A percentile compares a stretch with the other conserved stretches of the same genome.
Conservation (phyloP, 1,140 invertebrate species). For the Pogonomyrmex californicus region DNA sequence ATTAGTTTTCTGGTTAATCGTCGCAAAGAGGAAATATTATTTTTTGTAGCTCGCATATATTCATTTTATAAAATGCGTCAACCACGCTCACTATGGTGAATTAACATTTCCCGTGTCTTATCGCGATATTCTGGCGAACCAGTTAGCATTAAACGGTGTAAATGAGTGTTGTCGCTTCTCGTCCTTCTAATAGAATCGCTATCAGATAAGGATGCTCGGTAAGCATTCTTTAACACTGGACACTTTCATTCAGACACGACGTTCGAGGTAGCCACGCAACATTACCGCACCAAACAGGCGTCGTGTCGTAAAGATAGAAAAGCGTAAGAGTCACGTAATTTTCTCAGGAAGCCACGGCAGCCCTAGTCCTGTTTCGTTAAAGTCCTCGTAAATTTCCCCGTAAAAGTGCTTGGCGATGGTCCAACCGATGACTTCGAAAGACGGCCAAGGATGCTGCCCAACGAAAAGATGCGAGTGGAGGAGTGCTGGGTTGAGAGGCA, state of each 20-base stretch:
- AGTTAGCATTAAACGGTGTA: conserved; percentile 29
- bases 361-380: conserved; percentile 25
- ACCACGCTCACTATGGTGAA: background rate
- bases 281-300: conserved; percentile 27
- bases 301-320: conserved; percentile 33
- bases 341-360: conserved; percentile 67
- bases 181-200: conserved; percentile 40
- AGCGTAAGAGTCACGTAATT: conserved; percentile 81
- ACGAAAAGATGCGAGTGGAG: conserved; percentile 51
- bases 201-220: conserved; percentile 40
- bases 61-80: conserved; percentile 28
- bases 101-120: conserved; percentile 51
- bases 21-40: conserved; percentile 11
- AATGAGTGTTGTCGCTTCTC: conserved; percentile 14
- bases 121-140: conserved; percentile 23
- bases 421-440: conserved; percentile 68
- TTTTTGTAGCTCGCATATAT: background rate
- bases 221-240: conserved; percentile 42
- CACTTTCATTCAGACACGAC: conserved; percentile 34
- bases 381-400: conserved; percentile 76
- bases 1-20: background rate
- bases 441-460: conserved; percentile 42
- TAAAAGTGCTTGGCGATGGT: conserved; percentile 78
- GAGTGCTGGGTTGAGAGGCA: conserved; percentile 1
- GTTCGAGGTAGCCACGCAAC: conserved; percentile 16